A percentile compares a stretch with the other conserved stretches of the same genome.
Evolutionary conservation across 2,113 vertebrate genomes (phyloP).

Genomic region (Himantopus leucocephalus): DNA sequence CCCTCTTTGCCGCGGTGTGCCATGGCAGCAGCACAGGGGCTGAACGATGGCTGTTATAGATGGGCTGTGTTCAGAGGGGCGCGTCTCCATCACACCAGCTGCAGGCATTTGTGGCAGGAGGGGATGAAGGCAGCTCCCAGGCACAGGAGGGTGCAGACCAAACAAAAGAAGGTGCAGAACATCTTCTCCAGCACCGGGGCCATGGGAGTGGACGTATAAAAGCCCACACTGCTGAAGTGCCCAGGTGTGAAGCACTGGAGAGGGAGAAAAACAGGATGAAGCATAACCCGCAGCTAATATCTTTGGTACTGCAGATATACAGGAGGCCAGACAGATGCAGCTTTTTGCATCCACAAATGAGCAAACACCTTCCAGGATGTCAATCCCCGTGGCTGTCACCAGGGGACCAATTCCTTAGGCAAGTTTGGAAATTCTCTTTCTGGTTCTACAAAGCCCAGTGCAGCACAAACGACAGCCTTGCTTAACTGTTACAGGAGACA

Average conservation of each 20-base stretch:
- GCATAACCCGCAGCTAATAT: not conserved
- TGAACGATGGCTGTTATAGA: not conserved
- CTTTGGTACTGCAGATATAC: not conserved
- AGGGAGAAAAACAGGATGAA: not conserved
- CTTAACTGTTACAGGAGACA: not conserved
- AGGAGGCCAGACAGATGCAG: not conserved
- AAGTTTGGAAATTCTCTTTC: not conserved
- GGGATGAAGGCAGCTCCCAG: not conserved
- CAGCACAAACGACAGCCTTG: not conserved
- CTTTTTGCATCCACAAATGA: not conserved
- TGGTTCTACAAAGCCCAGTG: not conserved
- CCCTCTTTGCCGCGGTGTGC: not conserved
- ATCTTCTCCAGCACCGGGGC: not conserved
- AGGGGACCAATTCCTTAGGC: not conserved
- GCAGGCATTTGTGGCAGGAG: not conserved
- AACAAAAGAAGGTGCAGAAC: not conserved
- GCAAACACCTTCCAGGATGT: not conserved
- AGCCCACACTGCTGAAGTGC: accelerated
- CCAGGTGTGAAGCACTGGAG: not conserved
- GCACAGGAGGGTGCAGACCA: not conserved
- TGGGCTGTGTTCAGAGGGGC: not conserved
- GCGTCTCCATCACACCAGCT: not conserved
- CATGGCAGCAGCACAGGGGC: not conserved
- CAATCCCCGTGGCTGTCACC: not conserved
- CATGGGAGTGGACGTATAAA: not conserved